These are phyloP conservation scores for Stomatorhinus walkeri DNA, from an alignment of 2,797 vertebrate species.

Conservation along the genomic window DNA sequence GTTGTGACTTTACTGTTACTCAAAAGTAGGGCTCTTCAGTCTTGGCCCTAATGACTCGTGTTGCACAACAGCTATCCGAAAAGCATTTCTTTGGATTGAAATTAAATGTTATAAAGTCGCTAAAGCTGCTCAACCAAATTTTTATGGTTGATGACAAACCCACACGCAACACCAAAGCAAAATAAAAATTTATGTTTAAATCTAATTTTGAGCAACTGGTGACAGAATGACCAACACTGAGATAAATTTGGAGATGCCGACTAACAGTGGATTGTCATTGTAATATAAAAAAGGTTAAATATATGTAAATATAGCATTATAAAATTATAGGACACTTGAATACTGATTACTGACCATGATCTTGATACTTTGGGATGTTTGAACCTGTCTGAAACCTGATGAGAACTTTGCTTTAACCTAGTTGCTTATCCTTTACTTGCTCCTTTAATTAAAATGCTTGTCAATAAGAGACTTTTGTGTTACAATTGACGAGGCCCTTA, in stretches of 20 bases:
- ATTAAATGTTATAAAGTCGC: not conserved
- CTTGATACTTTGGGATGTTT: not conserved
- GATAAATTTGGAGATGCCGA: not conserved
- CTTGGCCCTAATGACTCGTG: not conserved
- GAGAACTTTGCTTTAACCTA: not conserved
- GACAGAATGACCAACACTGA: not conserved
- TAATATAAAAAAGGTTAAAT: not conserved
- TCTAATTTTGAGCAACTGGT: not conserved
- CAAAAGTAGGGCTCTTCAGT: not conserved
- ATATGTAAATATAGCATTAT: not conserved
- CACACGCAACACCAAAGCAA: not conserved
- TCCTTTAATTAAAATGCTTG: slow-evolving; percentile 12
- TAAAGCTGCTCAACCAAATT: not conserved
- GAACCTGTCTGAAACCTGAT: not conserved
- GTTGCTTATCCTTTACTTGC: not conserved
- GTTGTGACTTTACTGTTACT: not conserved
- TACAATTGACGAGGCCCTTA: not conserved
- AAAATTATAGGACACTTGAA: not conserved
- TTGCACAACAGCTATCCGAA: not conserved
- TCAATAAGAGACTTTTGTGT: not conserved
- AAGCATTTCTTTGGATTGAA: not conserved
- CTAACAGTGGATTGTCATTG: not conserved
- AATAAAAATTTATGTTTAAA: not conserved
- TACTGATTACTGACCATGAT: not conserved
- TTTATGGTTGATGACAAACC: not conserved